A percentile compares a stretch with the other conserved stretches of the same genome.
Conservation (phyloP, 2,797 vertebrate species). For the Channa striata region DNA sequence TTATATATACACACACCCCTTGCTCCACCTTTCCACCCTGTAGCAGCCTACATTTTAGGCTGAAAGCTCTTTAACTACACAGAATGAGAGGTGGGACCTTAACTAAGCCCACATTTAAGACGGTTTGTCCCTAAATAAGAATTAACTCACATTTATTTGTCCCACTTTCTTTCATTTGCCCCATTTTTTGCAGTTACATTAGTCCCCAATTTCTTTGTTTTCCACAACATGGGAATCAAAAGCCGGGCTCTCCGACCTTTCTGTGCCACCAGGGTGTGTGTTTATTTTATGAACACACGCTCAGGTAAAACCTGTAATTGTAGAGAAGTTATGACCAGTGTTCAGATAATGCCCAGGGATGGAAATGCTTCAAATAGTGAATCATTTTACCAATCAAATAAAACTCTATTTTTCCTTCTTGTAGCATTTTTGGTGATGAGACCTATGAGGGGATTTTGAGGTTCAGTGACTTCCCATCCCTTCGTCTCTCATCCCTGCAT, state of each 20-base stretch:
- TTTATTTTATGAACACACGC: constrained; percentile 71
- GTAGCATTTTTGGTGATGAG: constrained; percentile 16
- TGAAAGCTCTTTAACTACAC: constrained; percentile 41
- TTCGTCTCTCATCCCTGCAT: constrained; percentile 67
- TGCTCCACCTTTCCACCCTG: constrained; percentile 39
- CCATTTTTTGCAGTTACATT: constrained; percentile 62
- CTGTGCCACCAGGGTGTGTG: constrained; percentile 80
- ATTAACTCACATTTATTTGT: constrained; percentile 68
- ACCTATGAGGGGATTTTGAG: constrained; percentile 52
- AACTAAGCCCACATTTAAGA: constrained; percentile 51
- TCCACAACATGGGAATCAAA: constrained; percentile 79
- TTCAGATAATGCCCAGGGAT: constrained; percentile 75
- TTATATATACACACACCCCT: constrained; percentile 37
- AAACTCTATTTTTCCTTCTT: constrained; percentile 9
- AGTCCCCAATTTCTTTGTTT: constrained; percentile 62
- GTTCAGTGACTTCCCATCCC: constrained; percentile 60
- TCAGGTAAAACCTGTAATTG: constrained; percentile 42
- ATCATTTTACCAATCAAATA: neutral
- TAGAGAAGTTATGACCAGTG: constrained; percentile 42
- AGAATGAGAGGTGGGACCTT: constrained; percentile 63
- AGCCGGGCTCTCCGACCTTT: constrained; percentile 90
- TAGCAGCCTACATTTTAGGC: constrained; percentile 53
- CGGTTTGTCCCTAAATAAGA: constrained; percentile 49
- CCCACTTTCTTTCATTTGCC: constrained; percentile 63
- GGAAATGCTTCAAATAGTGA: constrained; percentile 37